phyloP scores from a whole-genome alignment of 2,113 vertebrate genomes.

The Sceloporus tristichus region DNA sequence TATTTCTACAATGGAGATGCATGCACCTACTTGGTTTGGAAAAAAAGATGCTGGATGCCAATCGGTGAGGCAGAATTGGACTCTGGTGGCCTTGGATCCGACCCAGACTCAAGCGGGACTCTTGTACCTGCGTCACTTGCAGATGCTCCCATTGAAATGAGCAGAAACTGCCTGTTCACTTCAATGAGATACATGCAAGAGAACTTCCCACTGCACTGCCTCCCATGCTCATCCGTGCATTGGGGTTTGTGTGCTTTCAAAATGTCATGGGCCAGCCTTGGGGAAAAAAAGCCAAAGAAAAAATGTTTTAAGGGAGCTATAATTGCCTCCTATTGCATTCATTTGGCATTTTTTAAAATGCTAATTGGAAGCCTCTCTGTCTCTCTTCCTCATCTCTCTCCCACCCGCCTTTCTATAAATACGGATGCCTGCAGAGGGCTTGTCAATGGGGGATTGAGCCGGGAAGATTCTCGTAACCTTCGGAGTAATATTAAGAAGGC shows the following conservation, averaged over 20 bases:
- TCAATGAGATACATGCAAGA: not conserved
- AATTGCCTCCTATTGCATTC: not conserved
- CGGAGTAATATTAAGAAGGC: not conserved
- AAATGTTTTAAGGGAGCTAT: not conserved
- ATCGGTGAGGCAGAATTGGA: too few species aligned
- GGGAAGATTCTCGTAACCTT: constrained; percentile 17
- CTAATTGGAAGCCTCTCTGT: constrained; percentile 10
- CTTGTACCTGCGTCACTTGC: too few species aligned
- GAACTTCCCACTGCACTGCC: too few species aligned
- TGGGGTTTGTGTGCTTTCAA: not conserved
- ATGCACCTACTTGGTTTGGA: too few species aligned
- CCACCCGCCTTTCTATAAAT: constrained; percentile 37
- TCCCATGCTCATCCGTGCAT: not conserved
- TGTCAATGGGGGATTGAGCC: constrained; percentile 22
- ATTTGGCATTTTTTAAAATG: constrained; percentile 29
- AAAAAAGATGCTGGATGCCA: too few species aligned
- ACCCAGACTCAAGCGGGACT: too few species aligned
- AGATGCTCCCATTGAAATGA: too few species aligned
- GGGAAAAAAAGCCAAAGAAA: not conserved
- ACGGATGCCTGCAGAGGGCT: constrained; percentile 1
- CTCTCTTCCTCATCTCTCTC: not conserved
- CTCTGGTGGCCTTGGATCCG: too few species aligned
- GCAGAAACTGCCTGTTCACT: not conserved
- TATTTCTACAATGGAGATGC: too few species aligned
- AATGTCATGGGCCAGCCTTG: not conserved